These are phyloP conservation scores for Micromesistius poutassou DNA, from an alignment of 2,797 vertebrate species.

Conservation along the genomic window DNA sequence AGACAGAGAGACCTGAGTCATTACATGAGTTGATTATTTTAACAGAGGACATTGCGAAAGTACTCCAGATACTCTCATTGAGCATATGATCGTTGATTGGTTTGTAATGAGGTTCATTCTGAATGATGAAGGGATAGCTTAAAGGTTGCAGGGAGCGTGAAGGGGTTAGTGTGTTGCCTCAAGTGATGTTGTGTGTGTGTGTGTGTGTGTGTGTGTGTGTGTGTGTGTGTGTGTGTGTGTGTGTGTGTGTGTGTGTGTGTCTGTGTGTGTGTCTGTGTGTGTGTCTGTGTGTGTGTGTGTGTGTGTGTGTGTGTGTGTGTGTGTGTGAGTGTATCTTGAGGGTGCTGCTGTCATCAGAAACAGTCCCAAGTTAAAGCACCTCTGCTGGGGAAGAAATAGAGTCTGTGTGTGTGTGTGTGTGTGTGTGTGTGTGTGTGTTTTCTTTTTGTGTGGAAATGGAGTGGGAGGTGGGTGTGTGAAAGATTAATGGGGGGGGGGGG, in stretches of 20 bases:
- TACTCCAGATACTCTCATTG: neutral
- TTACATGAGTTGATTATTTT: neutral
- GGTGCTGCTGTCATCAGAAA: too few species aligned
- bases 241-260: constrained; percentile 8
- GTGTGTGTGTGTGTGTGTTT: too few species aligned
- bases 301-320: neutral
- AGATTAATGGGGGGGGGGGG: too few species aligned
- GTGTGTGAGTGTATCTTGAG: too few species aligned
- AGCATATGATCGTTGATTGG: neutral
- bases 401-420: too few species aligned
- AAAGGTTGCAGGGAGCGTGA: neutral
- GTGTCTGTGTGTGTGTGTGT: neutral
- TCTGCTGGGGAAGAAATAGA: too few species aligned
- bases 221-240: neutral
- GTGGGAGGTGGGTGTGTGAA: too few species aligned
- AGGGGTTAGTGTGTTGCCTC: neutral
- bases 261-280: too few species aligned
- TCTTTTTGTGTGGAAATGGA: too few species aligned
- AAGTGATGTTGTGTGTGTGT: neutral
- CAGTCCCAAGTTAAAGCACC: too few species aligned
- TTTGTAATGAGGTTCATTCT: neutral
- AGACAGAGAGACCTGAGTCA: neutral
- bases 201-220: constrained; percentile 16
- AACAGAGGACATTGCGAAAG: neutral
- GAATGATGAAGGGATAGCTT: neutral